A percentile compares a stretch with the other conserved stretches of the same genome.
These are phyloP conservation scores for Pantherophis vulpinus DNA, from an alignment of 2,797 vertebrate species.

Conservation along the genomic window DNA sequence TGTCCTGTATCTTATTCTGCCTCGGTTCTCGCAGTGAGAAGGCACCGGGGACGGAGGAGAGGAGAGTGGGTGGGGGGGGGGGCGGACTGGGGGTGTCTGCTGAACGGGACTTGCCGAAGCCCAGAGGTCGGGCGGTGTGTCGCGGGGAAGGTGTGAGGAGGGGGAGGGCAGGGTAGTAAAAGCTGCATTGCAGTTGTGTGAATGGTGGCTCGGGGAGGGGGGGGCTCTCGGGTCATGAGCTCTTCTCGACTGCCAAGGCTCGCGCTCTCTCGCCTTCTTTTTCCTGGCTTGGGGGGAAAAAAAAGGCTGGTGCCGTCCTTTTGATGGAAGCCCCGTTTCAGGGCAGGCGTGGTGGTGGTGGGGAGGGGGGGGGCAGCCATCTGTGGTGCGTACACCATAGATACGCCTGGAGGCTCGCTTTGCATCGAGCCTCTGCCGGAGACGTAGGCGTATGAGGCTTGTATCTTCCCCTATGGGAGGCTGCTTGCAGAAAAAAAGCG, in stretches of 20 bases:
- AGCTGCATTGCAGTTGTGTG: slow-evolving; percentile 71
- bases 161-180: slow-evolving; percentile 33
- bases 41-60: background rate
- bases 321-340: slow-evolving; percentile 3
- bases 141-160: background rate
- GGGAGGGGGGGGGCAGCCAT: background rate
- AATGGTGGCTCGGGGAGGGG: background rate
- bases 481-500: background rate
- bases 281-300: slow-evolving; percentile 20
- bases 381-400: background rate
- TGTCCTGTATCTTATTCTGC: slow-evolving; percentile 45
- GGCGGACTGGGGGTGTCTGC: slow-evolving; percentile 4
- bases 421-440: background rate
- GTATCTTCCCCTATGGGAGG: background rate
- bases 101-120: slow-evolving; percentile 39
- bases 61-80: background rate
- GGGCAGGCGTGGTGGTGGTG: background rate
- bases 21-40: slow-evolving; percentile 53
- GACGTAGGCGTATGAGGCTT: background rate
- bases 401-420: background rate
- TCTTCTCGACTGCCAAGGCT: slow-evolving; percentile 38
- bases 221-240: background rate
- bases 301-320: background rate
- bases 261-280: background rate
- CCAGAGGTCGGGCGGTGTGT: background rate